Conservation (phyloP, 2,888 invertebrate genomes). For the Atethmia centrago region DNA sequence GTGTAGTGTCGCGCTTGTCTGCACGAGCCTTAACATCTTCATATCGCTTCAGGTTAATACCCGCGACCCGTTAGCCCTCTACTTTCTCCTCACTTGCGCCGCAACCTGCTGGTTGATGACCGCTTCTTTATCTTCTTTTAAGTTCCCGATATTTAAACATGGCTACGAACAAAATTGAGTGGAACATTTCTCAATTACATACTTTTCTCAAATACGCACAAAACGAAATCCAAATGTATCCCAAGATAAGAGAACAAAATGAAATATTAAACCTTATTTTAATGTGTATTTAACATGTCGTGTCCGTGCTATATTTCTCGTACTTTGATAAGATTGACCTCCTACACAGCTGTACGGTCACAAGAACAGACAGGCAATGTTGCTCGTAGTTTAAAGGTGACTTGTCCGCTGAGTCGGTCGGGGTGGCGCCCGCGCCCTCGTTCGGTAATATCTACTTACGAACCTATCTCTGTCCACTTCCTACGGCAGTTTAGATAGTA, state of each 20-base stretch:
- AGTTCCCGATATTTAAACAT: conserved; percentile 14
- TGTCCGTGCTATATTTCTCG: background rate
- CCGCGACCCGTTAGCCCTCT: too few species aligned
- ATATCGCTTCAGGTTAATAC: too few species aligned
- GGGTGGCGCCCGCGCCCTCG: background rate
- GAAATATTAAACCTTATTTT: background rate
- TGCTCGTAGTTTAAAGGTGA: background rate
- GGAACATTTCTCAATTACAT: conserved; percentile 11
- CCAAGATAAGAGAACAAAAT: background rate
- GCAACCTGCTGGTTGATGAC: too few species aligned
- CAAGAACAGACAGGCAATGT: background rate
- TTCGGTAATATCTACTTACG: background rate
- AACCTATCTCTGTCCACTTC: background rate
- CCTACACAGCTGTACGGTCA: background rate
- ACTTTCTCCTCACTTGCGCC: too few species aligned
- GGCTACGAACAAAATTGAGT: background rate
- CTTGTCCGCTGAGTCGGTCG: background rate
- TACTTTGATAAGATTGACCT: background rate
- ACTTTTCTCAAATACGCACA: background rate
- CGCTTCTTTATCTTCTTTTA: too few species aligned
- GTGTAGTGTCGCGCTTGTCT: too few species aligned
- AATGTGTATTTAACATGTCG: background rate
- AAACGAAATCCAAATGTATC: background rate
- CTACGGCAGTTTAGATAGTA: background rate
- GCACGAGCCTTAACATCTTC: too few species aligned